phyloP scores from a whole-genome alignment of 1,140 invertebrate genomes.

The Oncopeltus fasciatus region DNA sequence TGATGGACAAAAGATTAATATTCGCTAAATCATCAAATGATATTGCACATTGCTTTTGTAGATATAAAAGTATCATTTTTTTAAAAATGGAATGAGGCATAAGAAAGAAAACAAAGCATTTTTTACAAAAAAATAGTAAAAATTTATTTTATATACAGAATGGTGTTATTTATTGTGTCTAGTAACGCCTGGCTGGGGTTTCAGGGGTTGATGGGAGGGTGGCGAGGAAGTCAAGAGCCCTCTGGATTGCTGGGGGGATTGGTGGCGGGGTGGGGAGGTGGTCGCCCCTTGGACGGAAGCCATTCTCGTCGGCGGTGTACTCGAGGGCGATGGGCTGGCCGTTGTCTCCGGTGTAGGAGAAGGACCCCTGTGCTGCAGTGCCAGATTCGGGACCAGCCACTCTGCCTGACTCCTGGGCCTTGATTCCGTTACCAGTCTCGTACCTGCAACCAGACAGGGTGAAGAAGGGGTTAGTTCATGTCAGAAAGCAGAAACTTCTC shows the following conservation, averaged over 20 bases:
- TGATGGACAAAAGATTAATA: too few species aligned
- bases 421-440: slow-evolving; percentile 73
- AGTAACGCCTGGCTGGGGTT: neutral
- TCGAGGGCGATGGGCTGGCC: slow-evolving; percentile 50
- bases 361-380: slow-evolving; percentile 53
- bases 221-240: slow-evolving; percentile 33
- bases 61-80: too few species aligned
- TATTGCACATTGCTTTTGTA: too few species aligned
- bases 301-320: slow-evolving; percentile 63
- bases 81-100: too few species aligned
- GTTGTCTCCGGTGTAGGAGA: slow-evolving; percentile 55
- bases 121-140: neutral
- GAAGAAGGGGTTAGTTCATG: too few species aligned
- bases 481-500: too few species aligned
- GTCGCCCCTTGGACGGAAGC: slow-evolving; percentile 36
- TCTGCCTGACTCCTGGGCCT: slow-evolving; percentile 65
- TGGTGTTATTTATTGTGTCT: neutral
- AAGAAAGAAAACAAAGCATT: too few species aligned
- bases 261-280: slow-evolving; percentile 49
- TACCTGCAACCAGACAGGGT: too few species aligned
- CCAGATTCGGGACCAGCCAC: slow-evolving; percentile 44
- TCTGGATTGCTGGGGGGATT: slow-evolving; percentile 44
- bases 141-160: neutral
- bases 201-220: slow-evolving; percentile 6
- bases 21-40: too few species aligned